Evolutionary conservation across 2,113 vertebrate species (phyloP).

Genomic region (Anarrhichthys ocellatus): DNA sequence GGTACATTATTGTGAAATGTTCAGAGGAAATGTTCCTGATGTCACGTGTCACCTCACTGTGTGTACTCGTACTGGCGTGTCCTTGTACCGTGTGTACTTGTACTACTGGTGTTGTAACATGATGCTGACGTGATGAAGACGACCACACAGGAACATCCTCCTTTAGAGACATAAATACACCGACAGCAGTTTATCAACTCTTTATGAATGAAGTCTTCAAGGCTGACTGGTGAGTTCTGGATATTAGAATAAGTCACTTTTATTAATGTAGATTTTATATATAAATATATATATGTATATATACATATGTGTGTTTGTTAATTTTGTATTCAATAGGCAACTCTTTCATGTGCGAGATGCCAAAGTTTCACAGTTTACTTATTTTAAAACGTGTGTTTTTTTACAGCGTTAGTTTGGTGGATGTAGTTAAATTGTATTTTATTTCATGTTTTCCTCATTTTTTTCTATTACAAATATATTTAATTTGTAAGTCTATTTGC

Average conservation of each 20-base stretch:
- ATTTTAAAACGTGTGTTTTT: too few relatives aligned
- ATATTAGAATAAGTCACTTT: background rate
- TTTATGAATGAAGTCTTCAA: background rate
- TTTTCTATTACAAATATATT: background rate
- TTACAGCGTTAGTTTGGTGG: too few relatives aligned
- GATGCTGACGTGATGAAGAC: background rate
- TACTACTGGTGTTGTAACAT: background rate
- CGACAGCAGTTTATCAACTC: background rate
- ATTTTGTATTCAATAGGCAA: too few relatives aligned
- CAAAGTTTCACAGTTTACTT: background rate
- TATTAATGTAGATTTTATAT: background rate
- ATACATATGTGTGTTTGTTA: background rate
- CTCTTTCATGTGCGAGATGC: too few relatives aligned
- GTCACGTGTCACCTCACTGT: background rate
- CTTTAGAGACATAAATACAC: slow-evolving; percentile 15
- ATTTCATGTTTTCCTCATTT: too few relatives aligned
- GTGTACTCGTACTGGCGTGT: background rate
- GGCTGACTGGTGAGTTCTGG: slow-evolving; percentile 28
- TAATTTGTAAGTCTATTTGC: background rate
- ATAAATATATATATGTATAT: too few relatives aligned
- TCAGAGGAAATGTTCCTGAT: background rate
- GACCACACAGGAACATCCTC: slow-evolving; percentile 17
- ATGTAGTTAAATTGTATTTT: too few relatives aligned
- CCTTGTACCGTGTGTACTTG: background rate
- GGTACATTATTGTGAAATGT: too few relatives aligned